Percentiles rank a stretch among this genome's conserved stretches.
Evolutionary conservation across 2,888 invertebrate genomes (phyloP).

Genomic region (Galerucella pusilla): DNA sequence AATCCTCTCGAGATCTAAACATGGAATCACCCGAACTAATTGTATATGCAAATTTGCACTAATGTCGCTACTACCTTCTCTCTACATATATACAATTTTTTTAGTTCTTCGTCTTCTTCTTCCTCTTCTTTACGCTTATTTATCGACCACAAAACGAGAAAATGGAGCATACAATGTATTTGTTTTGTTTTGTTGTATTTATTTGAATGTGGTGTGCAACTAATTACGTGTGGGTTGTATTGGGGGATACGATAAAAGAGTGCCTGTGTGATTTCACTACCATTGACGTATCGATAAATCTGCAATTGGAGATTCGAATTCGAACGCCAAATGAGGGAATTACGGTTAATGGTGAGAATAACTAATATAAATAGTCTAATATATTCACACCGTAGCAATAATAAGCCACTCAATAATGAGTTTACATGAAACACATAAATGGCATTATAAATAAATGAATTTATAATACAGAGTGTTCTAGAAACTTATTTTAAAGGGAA

Average conservation of each 20-base stretch:
- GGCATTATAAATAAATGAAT: too few species aligned
- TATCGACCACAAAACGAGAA: conserved; percentile 29
- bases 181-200: background rate
- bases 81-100: background rate
- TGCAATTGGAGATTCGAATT: conserved; percentile 1
- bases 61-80: conserved; percentile 20
- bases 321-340: background rate
- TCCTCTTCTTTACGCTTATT: conserved; percentile 32
- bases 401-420: too few species aligned
- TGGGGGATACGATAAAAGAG: conserved; percentile 24
- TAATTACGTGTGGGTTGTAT: conserved; percentile 34
- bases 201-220: conserved; percentile 19
- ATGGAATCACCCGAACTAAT: conserved; percentile 28
- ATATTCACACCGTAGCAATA: too few species aligned
- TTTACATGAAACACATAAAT: too few species aligned
- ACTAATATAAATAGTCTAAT: too few species aligned
- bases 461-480: too few species aligned
- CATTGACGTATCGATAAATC: conserved; percentile 8
- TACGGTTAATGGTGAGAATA: background rate
- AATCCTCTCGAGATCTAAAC: conserved; percentile 25
- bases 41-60: conserved; percentile 31
- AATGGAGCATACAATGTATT: conserved; percentile 24
- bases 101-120: conserved; percentile 21
- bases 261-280: conserved; percentile 3
- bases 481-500: too few species aligned